Evolutionary conservation across 1,140 invertebrate species (phyloP).

Genomic region (Zaprionus gabonicus): DNA sequence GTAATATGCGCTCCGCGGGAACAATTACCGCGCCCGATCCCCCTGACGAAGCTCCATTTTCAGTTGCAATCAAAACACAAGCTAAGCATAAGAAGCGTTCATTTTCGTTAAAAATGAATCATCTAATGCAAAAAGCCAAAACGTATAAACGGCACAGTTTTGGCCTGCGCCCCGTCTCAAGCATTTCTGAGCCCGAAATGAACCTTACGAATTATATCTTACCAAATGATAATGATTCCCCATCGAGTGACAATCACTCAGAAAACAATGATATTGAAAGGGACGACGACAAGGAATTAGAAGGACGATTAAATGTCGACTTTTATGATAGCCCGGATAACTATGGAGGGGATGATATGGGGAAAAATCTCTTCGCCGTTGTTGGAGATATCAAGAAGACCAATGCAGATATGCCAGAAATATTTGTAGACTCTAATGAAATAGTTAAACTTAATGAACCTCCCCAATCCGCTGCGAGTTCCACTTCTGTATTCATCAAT

Average conservation of each 20-base stretch:
- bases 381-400: constrained; percentile 56
- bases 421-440: constrained; percentile 32
- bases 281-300: not conserved
- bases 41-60: constrained; percentile 21
- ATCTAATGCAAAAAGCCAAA: constrained; percentile 79
- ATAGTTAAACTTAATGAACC: not conserved
- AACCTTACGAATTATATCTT: constrained; percentile 58
- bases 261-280: constrained; percentile 8
- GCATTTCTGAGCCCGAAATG: constrained; percentile 68
- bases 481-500: not conserved
- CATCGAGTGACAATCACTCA: constrained; percentile 17
- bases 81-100: constrained; percentile 55
- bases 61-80: constrained; percentile 18
- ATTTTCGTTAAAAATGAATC: constrained; percentile 71
- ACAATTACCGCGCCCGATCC: constrained; percentile 7
- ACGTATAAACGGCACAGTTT: constrained; percentile 77
- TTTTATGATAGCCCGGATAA: not conserved
- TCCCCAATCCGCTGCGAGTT: not conserved
- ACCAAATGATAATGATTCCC: constrained; percentile 66
- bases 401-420: constrained; percentile 28
- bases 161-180: constrained; percentile 56
- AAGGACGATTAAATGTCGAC: not conserved
- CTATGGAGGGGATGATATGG: not conserved
- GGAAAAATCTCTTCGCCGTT: constrained; percentile 53
- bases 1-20: constrained; percentile 49